Evolutionary conservation across 2,888 invertebrate genomes (phyloP).

Genomic region (Metacarcinus magister): DNA sequence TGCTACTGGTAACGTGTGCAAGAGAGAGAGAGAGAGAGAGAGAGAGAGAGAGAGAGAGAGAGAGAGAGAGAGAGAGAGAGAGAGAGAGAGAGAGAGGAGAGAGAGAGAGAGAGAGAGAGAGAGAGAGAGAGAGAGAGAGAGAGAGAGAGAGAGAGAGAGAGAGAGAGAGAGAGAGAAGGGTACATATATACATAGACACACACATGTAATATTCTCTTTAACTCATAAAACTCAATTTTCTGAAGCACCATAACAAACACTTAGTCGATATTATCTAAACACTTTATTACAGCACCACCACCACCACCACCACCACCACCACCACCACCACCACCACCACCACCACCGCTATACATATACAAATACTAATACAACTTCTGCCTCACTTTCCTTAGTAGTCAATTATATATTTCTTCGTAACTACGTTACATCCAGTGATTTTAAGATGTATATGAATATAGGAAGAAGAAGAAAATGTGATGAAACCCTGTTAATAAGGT

Average conservation of each 20-base stretch:
- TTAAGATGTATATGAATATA: neutral
- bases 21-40: neutral
- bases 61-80: slow-evolving; percentile 26
- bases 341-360: no score
- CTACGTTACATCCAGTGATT: no score
- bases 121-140: neutral
- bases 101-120: no score
- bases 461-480: neutral
- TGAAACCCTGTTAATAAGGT: no score
- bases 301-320: neutral
- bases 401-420: no score
- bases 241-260: neutral
- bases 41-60: slow-evolving; percentile 37
- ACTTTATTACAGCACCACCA: neutral
- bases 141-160: neutral
- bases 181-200: neutral
- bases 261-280: neutral
- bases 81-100: slow-evolving; percentile 10
- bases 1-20: no score
- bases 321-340: neutral
- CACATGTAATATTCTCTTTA: neutral
- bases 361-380: no score
- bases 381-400: no score
- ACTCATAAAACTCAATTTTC: neutral
- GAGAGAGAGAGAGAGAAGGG: slow-evolving; percentile 5